Evolutionary conservation across 2,113 vertebrate species (phyloP), one percentile per base, ranked within the genome.

Genomic region (Otis tarda): DNA sequence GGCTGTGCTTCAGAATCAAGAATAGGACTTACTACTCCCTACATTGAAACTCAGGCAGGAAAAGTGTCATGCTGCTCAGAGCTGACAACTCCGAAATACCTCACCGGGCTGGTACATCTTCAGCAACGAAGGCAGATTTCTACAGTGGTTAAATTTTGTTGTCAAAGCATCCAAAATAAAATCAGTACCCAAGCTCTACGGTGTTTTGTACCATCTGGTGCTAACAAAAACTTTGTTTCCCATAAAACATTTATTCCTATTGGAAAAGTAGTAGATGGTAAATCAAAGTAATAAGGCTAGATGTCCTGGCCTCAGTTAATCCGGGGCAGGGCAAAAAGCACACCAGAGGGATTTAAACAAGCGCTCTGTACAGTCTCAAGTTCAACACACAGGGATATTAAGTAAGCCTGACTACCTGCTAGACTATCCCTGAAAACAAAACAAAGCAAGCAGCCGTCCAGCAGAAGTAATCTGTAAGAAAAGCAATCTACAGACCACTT

Each of bases 151-250:
- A 69, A 41, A 78, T 83, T 84, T 12, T 56, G 39, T 64, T 82
- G 77, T 78, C 35, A 81, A 39, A 89, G 53, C 31, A 76, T 50
- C 73, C 65, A 78, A 87, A 93, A 78, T 87, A 93, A 95, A 75
- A 93, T 31, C 43, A 76, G 77, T 13, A 53, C 21, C 69, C 50
- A 87, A 82, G 61, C 50, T 43, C 50, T 53, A 8, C 9, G n/a
- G 73, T 27, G 28, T 49, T 90, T 82, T 35, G 78, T 73, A 75
- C 92, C 86, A 89, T 39, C 41, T 93, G 83, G 60, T 90, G 56
- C 73, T 70, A 82, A 43, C 49, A 71, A 55, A 89, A 70, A 55
- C 74, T 49, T 43, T 43, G 41, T 43, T 43, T 43, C 41, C 41
- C 84, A 75, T 35, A 83, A 76, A 93, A 77, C 25, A 28, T 27